These are phyloP conservation scores for Enteromius fasciolatus DNA, from an alignment of 2,797 vertebrate genomes.

Conservation along the genomic window DNA sequence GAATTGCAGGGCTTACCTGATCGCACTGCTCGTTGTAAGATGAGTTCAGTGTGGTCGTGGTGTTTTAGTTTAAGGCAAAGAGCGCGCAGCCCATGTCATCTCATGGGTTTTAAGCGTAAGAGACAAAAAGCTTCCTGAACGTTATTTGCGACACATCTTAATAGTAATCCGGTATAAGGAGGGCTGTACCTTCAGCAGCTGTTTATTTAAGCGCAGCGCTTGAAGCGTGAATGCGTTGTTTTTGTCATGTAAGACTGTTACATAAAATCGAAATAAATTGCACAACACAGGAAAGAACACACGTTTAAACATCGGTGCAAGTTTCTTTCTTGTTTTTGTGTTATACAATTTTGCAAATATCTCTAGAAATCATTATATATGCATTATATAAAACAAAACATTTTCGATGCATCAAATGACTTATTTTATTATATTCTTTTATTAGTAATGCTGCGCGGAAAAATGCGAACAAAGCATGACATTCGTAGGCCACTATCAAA, in stretches of 20 bases:
- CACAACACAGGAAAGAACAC: not conserved
- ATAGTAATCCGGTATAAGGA: conserved; percentile 21
- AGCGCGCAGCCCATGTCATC: conserved; percentile 16
- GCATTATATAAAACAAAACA: not conserved
- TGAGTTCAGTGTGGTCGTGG: not conserved
- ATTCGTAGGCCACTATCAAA: conserved; percentile 60
- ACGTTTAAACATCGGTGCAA: too few relatives aligned
- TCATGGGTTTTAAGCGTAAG: not conserved
- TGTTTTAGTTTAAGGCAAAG: conserved; percentile 13
- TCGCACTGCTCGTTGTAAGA: not conserved
- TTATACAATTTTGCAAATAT: too few relatives aligned
- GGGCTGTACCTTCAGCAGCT: not conserved
- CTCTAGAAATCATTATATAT: too few relatives aligned
- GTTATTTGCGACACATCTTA: conserved; percentile 46
- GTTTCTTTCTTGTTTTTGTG: not conserved
- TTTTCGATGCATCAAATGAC: not conserved
- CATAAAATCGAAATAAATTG: not conserved
- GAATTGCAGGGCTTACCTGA: conserved; percentile 7
- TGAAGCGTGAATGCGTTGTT: not conserved
- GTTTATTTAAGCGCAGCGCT: not conserved
- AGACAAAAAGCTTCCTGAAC: conserved; percentile 50
- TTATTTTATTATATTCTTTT: too few relatives aligned
- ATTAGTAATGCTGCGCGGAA: not conserved
- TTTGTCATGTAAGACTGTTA: not conserved
- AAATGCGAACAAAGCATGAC: conserved; percentile 1